Evolutionary conservation across 2,888 invertebrate genomes (phyloP).

Genomic region (Sisyra nigra): DNA sequence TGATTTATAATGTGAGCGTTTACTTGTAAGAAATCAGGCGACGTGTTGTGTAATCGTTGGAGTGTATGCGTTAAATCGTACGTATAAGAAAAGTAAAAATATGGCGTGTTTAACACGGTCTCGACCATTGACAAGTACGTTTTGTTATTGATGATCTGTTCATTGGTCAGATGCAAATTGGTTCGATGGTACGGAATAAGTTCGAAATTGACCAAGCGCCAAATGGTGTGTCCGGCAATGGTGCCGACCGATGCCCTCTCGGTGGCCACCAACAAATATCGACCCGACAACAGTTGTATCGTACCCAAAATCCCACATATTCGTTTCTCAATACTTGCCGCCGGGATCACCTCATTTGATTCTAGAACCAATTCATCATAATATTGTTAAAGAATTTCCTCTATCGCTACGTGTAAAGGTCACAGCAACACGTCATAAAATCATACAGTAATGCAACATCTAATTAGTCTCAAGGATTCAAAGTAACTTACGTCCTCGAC

Average conservation of each 20-base stretch:
- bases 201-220: conserved; percentile 62
- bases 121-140: conserved; percentile 76
- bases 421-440: too few relatives aligned
- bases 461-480: background rate
- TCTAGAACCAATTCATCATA: conserved; percentile 24
- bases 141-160: conserved; percentile 71
- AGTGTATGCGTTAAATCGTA: conserved; percentile 87
- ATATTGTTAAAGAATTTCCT: too few relatives aligned
- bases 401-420: too few relatives aligned
- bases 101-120: conserved; percentile 63
- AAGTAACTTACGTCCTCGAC: conserved; percentile 15
- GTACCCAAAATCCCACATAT: conserved; percentile 84
- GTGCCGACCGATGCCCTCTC: conserved; percentile 66
- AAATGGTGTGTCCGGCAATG: conserved; percentile 64
- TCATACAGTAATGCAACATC: too few relatives aligned
- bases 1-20: too few relatives aligned
- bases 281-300: conserved; percentile 67
- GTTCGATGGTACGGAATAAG: conserved; percentile 76
- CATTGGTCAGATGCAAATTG: conserved; percentile 65
- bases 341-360: conserved; percentile 45
- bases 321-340: conserved; percentile 40
- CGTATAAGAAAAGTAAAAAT: conserved; percentile 86
- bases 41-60: conserved; percentile 71
- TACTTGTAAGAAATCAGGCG: conserved; percentile 65
- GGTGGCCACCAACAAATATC: conserved; percentile 79